Evolutionary conservation across 2,888 invertebrate genomes (phyloP), one percentile per base, ranked within the genome.

Genomic region (Catocala fraxini): DNA sequence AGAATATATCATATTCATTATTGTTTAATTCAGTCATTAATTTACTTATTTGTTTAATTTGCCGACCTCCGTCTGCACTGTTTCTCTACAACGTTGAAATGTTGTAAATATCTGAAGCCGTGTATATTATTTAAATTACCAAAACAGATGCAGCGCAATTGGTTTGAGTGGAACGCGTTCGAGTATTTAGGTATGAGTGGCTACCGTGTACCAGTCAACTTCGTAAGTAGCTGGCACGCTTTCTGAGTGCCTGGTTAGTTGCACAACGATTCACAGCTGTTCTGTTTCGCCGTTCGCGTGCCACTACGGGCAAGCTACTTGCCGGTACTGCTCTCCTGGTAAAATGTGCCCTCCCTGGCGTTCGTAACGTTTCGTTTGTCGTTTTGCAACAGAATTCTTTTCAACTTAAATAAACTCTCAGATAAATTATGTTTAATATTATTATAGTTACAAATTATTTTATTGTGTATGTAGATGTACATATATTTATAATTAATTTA

Each of bases 181-280:
- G 56, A n/a, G n/a, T 67, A 74, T 70, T 70, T 70, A 59, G 62
- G 60, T 64, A 63, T 39, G n/a, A 62, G 52, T 65, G 45, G 65
- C 56, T 68, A 65, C 67, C 61, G 68, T 63, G 48, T 76, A 75
- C 75, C 75, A 80, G 78, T 79, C 78, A 75, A 77, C 83, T 81
- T 80, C 76, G 80, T 77, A 83, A 82, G 82, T 63, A 77, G 72
- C 75, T 79, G 77, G 79, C 79, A 73, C 78, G 70, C 67, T 84
- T 83, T 85, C 83, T 81, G 82, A 75, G 70, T 72, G 80, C 83
- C 81, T 81, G 79, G 83, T 84, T 71, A 63, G 68, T 88, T 89
- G 87, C 88, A 86, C 86, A 89, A 89, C 70, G 53, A 51, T 15
- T 55, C 69, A 75, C 77, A 77, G 77, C 77, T 77, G 77, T 71